Evolutionary conservation across 1,140 invertebrate genomes (phyloP).

Genomic region (Penaeus chinensis): DNA sequence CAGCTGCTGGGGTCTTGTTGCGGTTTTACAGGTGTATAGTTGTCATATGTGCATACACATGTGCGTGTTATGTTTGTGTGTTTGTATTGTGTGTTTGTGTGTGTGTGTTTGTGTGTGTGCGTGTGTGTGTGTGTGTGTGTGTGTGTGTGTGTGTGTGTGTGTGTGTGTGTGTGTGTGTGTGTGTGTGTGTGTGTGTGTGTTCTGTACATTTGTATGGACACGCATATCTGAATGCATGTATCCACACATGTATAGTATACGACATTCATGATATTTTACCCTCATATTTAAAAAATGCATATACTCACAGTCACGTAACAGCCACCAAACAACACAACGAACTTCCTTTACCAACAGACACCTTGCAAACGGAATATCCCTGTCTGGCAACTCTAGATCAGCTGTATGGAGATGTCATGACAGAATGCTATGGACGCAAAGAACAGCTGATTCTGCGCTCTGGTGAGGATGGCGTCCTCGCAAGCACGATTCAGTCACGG

Average conservation of each 20-base stretch:
- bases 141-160: background rate
- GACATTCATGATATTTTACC: background rate
- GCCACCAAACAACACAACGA: conserved; percentile 16
- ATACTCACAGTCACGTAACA: background rate
- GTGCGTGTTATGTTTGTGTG: no score
- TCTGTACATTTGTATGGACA: conserved; percentile 10
- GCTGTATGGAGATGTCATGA: no score
- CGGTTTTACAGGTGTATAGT: no score
- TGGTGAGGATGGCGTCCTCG: no score
- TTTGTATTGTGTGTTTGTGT: no score
- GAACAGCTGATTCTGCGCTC: no score
- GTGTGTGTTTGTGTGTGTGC: background rate
- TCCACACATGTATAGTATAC: background rate
- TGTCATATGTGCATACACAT: no score
- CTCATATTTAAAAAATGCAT: background rate
- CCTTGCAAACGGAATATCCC: no score
- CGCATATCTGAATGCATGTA: background rate
- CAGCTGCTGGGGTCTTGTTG: no score
- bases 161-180: background rate
- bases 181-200: background rate
- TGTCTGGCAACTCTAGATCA: no score
- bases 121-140: background rate
- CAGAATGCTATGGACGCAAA: no score
- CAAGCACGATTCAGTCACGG: no score
- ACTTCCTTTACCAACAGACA: background rate